Base-by-base conservation (phyloP, 2,888 invertebrate species). In the Nomada lathburiana region DNA sequence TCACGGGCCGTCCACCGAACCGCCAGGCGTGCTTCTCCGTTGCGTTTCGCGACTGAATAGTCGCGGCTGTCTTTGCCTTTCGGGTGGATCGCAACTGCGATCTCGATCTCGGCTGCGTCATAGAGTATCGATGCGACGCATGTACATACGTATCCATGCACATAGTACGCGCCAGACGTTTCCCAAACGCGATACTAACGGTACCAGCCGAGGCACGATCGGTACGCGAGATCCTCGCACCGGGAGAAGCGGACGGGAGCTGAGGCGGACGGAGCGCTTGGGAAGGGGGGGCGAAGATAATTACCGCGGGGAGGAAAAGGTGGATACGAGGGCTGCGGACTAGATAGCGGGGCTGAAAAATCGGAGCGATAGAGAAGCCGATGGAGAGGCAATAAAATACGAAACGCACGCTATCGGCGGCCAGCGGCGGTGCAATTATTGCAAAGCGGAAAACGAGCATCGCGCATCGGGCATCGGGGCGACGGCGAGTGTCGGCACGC, bases 311-410 rank as follows among this genome's bases (percentile, higher is more conserved):
- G 63, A 72, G 36, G 44, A 44, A 36, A 42, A 44, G 67, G 68
- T 44, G 82, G 68, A 79, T 57, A 69, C 73, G 53, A 42, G 23
- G 68, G 72, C 60, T 23, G 29, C 42, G 68, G 65, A 77, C 59
- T 80, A 82, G 86, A 88, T 86, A 82, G 59, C 67, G 65, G 13
- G 68, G 44, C 26, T 73, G 86, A 87, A 86, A 88, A 86, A 88
- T 86, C 74, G 62, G 47, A 69, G 72, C 86, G 86, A 85, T 87
- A 87, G 86, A 74, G 36, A 36, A 36, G 76, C 76, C 65, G 81
- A 73, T 65, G 68, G 86, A 36, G 77, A 44, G 68, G 72, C 82
- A 80, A 87, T 88, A 85, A 84, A 87, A 84, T 79, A 82, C 77
- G 62, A 69, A 55, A 65, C 60, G 70, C 74, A 64, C 76, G 71